Conservation (phyloP, 2,888 invertebrate genomes). For the Dilophus febrilis region DNA sequence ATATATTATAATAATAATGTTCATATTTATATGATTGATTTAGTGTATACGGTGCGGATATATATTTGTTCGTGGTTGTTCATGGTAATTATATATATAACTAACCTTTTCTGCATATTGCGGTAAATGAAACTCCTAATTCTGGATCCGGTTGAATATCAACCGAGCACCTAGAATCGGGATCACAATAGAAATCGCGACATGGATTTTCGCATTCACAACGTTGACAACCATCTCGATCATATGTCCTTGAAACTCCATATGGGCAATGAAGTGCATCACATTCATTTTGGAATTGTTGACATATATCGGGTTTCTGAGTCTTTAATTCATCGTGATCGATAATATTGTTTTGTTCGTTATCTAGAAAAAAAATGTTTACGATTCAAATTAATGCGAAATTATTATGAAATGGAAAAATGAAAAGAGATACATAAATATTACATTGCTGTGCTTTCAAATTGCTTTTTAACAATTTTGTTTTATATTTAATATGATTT, state of each 20-base stretch:
- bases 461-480: no score
- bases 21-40: no score
- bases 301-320: conserved; percentile 33
- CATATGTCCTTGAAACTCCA: conserved; percentile 46
- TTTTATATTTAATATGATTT: no score
- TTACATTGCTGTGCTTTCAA: neutral
- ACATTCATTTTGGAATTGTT: conserved; percentile 42
- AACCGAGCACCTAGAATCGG: conserved; percentile 50
- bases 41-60: no score
- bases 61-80: no score
- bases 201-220: conserved; percentile 69
- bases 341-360: neutral
- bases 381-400: neutral
- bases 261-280: conserved; percentile 47
- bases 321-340: neutral
- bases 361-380: neutral
- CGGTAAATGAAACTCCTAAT: conserved; percentile 17
- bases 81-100: no score
- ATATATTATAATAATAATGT: no score
- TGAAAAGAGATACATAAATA: neutral
- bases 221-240: conserved; percentile 44
- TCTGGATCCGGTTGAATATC: conserved; percentile 27
- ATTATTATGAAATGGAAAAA: neutral
- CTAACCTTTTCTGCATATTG: conserved; percentile 21
- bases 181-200: conserved; percentile 38